Base-by-base conservation (phyloP, 2,797 vertebrate species). In the Pseudochromis fuscus region DNA sequence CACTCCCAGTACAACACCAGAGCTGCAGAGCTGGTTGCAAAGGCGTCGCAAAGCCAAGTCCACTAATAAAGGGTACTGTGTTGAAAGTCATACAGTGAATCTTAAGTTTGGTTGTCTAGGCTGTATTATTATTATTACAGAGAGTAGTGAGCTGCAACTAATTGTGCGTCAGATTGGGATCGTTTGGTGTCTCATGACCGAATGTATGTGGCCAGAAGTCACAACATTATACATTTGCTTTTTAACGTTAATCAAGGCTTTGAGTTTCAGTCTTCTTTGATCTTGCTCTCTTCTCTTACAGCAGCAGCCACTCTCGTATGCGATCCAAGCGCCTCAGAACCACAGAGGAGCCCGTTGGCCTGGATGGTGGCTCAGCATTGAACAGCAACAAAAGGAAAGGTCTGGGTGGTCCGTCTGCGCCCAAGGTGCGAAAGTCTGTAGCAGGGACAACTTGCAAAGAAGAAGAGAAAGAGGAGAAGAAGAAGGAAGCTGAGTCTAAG, bases 271-370 rank as follows among this genome's bases (percentile, higher is more conserved):
- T 63, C 6, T 19, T 52, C 27, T 59, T 12, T 76, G 24, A 37
- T 75, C 11, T 66, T 12, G 42, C 15, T 55, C 53, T 27, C 33
- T 53, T 48, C 13, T 61, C 13, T 61, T 53, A 53, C 73, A 87
- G 5, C 88, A 90, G 89, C 90, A 95, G 91, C 78, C 94, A 93
- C 44, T 88, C 86, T 67, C 95, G 94, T 79, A 95, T 96, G 88
- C 93, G 91, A 85, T 96, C 95, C 88, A 98, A 97, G 92, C 96
- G 94, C 71, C 94, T 96, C 88, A 95, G 95, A 92, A 94, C 95
- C 75, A 92, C 92, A 62, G 94, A 95, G 81, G 93, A 94, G 84
- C 90, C 90, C 0, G 83, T 88, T 72, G 93, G 57, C 76, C 71
- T 93, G 82, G 93, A 95, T 38, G 63, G 72, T n/a, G 73, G 70